Percentiles rank a stretch among this genome's conserved stretches.
Evolutionary conservation across 2,888 invertebrate genomes (phyloP).

Genomic region (Schrankia costaestrigalis): DNA sequence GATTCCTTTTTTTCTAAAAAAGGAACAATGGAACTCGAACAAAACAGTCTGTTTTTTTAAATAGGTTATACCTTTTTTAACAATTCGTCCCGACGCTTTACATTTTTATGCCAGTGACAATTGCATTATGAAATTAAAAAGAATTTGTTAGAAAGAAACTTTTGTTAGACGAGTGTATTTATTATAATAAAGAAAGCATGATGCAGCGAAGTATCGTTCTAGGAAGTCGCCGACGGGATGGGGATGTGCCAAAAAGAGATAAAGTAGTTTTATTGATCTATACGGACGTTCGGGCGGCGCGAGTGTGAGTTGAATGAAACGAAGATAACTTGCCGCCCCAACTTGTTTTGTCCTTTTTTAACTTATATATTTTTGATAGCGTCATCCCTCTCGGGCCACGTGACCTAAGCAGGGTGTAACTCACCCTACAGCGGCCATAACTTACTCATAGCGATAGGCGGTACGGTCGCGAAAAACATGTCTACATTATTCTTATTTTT

Average conservation of each 20-base stretch:
- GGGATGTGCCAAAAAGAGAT: slow-evolving; percentile 82
- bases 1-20: slow-evolving; percentile 45
- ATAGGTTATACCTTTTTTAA: slow-evolving; percentile 41
- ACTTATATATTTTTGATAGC: slow-evolving; percentile 44
- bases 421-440: slow-evolving; percentile 80
- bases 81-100: slow-evolving; percentile 38
- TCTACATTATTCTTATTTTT: slow-evolving; percentile 57
- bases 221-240: slow-evolving; percentile 75
- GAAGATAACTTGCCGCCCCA: slow-evolving; percentile 81
- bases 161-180: slow-evolving; percentile 28
- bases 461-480: slow-evolving; percentile 76
- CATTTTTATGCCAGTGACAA: slow-evolving; percentile 18
- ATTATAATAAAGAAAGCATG: slow-evolving; percentile 58
- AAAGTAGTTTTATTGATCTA: slow-evolving; percentile 83
- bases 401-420: slow-evolving; percentile 81
- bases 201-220: slow-evolving; percentile 64
- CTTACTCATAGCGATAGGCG: slow-evolving; percentile 80
- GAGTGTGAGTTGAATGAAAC: slow-evolving; percentile 81
- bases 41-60: slow-evolving; percentile 35
- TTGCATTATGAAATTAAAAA: slow-evolving; percentile 17
- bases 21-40: slow-evolving; percentile 42
- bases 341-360: slow-evolving; percentile 58
- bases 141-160: slow-evolving; percentile 11
- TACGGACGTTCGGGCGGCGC: slow-evolving; percentile 78
- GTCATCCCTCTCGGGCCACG: slow-evolving; percentile 71